Evolutionary conservation across 2,888 invertebrate genomes (phyloP).

Genomic region (Hyposoter dolosus): DNA sequence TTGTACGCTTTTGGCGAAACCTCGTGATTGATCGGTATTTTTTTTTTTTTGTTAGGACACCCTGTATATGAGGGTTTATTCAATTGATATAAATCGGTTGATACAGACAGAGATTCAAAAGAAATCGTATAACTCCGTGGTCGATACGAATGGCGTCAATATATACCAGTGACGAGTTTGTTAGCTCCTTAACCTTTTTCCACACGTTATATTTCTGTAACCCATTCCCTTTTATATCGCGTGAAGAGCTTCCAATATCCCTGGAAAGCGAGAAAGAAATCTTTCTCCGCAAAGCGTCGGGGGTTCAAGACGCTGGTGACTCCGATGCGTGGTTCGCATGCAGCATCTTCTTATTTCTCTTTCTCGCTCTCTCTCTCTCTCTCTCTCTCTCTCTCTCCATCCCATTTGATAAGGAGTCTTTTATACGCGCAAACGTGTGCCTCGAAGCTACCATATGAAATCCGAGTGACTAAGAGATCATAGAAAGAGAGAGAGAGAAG

Average conservation of each 20-base stretch:
- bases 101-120: slow-evolving; percentile 6
- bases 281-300: slow-evolving; percentile 11
- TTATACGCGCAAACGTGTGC: slow-evolving; percentile 57
- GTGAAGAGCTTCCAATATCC: neutral
- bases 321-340: slow-evolving; percentile 27
- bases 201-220: slow-evolving; percentile 12
- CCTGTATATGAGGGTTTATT: neutral
- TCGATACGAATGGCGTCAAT: slow-evolving; percentile 63
- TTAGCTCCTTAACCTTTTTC: slow-evolving; percentile 53
- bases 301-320: slow-evolving; percentile 13
- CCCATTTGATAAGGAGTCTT: neutral
- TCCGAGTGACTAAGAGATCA: slow-evolving; percentile 31
- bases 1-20: too few species aligned
- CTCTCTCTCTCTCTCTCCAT: neutral
- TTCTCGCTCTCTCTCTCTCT: neutral
- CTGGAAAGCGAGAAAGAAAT: slow-evolving; percentile 17
- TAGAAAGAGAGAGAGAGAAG: slow-evolving; percentile 33
- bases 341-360: slow-evolving; percentile 11
- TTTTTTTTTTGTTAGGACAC: neutral
- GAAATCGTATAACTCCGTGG: slow-evolving; percentile 31
- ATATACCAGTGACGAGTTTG: slow-evolving; percentile 64
- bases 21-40: too few species aligned
- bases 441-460: slow-evolving; percentile 46
- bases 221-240: slow-evolving; percentile 10
- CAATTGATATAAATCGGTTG: neutral